A percentile compares a stretch with the other conserved stretches of the same genome.
Conservation (phyloP, 2,888 invertebrate genomes). For the Melanostoma mellinum region DNA sequence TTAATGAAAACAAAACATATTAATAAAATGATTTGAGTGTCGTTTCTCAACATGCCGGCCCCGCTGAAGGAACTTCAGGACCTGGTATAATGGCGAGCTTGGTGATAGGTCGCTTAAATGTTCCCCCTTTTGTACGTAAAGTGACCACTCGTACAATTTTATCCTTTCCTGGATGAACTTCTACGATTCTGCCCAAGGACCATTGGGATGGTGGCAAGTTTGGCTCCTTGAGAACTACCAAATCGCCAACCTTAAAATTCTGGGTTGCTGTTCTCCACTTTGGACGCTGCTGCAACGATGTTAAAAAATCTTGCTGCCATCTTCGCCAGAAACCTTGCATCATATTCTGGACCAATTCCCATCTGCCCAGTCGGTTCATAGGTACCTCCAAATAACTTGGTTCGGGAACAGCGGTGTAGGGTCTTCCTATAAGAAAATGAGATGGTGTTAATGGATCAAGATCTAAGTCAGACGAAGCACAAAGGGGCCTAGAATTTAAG, state of each 20-base stretch:
- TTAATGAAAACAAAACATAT: too few relatives aligned
- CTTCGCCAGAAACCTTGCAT: slow-evolving; percentile 64
- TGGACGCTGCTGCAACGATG: slow-evolving; percentile 21
- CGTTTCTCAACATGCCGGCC: too few relatives aligned
- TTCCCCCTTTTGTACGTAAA: too few relatives aligned
- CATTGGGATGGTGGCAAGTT: slow-evolving; percentile 50
- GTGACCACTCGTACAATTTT: too few relatives aligned
- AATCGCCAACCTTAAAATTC: slow-evolving; percentile 11
- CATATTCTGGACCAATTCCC: slow-evolving; percentile 33
- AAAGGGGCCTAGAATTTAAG: slow-evolving; percentile 52
- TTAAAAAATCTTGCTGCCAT: slow-evolving; percentile 40
- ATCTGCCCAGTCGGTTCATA: slow-evolving; percentile 12
- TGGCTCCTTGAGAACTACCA: slow-evolving; percentile 45
- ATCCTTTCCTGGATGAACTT: slow-evolving; percentile 21
- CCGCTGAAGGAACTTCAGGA: too few relatives aligned
- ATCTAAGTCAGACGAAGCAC: slow-evolving; percentile 48
- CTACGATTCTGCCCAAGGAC: slow-evolving; percentile 43
- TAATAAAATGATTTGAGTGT: too few relatives aligned
- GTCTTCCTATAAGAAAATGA: slow-evolving; percentile 35
- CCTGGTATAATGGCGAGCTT: too few relatives aligned
- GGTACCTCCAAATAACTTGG: not conserved
- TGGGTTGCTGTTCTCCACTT: slow-evolving; percentile 14
- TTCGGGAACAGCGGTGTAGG: slow-evolving; percentile 18
- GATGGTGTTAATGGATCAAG: slow-evolving; percentile 41
- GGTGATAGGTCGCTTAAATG: too few relatives aligned